Evolutionary conservation across 2,797 vertebrate genomes (phyloP).

Genomic region (Protosalanx chinensis): DNA sequence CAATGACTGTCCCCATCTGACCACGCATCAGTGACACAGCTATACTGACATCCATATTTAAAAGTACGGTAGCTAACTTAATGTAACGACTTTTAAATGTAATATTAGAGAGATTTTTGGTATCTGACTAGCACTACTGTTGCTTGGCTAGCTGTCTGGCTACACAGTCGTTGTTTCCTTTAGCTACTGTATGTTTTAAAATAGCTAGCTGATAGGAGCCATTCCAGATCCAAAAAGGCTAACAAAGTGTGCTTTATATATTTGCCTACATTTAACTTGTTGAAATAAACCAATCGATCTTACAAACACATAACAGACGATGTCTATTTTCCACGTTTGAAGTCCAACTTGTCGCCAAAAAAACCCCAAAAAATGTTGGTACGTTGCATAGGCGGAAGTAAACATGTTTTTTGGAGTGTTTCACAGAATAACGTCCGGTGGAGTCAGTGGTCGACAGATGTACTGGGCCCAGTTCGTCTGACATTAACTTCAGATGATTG

Average conservation of each 20-base stretch:
- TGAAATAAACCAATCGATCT: neutral
- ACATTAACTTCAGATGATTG: neutral
- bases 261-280: neutral
- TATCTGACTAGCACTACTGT: neutral
- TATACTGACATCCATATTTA: constrained; percentile 74
- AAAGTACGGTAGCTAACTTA: too few relatives aligned
- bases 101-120: neutral
- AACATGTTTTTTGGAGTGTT: neutral
- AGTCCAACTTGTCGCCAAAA: neutral
- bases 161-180: neutral
- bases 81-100: neutral
- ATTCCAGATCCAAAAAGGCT: neutral
- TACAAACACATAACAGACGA: neutral
- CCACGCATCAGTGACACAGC: constrained; percentile 76
- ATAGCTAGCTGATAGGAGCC: neutral
- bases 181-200: neutral
- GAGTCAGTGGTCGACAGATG: neutral
- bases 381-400: constrained; percentile 1
- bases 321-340: neutral
- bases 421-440: neutral
- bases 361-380: neutral
- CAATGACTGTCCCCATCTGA: constrained; percentile 76
- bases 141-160: constrained; percentile 2
- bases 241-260: neutral
- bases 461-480: neutral